Percentiles rank a stretch among this genome's conserved stretches.
These are phyloP conservation scores for Maniola jurtina DNA, from an alignment of 1,140 invertebrate species.

Conservation along the genomic window DNA sequence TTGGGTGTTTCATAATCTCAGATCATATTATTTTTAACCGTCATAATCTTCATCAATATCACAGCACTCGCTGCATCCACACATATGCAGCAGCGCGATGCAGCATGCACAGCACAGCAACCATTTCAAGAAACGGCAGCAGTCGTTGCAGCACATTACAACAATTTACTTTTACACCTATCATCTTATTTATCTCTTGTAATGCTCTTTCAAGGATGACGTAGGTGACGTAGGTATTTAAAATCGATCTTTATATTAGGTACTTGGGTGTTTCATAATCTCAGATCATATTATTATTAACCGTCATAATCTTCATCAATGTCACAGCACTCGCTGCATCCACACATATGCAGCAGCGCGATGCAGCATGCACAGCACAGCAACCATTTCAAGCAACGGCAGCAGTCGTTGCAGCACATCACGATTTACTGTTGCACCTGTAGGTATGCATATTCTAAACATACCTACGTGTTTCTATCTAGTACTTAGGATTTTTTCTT, in stretches of 20 bases:
- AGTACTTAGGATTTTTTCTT: too few species aligned
- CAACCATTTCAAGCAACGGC: constrained; percentile 33
- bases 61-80: constrained; percentile 34
- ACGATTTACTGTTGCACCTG: not conserved
- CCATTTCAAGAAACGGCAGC: constrained; percentile 33
- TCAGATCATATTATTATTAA: too few species aligned
- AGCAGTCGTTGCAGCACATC: constrained; percentile 35
- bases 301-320: constrained; percentile 11
- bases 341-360: constrained; percentile 34
- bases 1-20: not conserved
- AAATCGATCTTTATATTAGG: too few species aligned
- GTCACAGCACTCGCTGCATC: constrained; percentile 32
- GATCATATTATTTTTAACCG: not conserved
- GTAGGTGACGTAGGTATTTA: too few species aligned
- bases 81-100: constrained; percentile 32
- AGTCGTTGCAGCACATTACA: constrained; percentile 33
- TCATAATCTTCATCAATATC: constrained; percentile 21
- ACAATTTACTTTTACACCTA: not conserved
- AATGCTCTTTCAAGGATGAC: too few species aligned
- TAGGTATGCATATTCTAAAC: too few species aligned
- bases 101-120: constrained; percentile 41
- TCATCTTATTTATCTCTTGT: too few species aligned
- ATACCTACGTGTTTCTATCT: too few species aligned
- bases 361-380: constrained; percentile 41
- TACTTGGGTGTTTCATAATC: too few species aligned